phyloP scores from a whole-genome alignment of 2,888 invertebrate genomes.

The Lymantria monacha region DNA sequence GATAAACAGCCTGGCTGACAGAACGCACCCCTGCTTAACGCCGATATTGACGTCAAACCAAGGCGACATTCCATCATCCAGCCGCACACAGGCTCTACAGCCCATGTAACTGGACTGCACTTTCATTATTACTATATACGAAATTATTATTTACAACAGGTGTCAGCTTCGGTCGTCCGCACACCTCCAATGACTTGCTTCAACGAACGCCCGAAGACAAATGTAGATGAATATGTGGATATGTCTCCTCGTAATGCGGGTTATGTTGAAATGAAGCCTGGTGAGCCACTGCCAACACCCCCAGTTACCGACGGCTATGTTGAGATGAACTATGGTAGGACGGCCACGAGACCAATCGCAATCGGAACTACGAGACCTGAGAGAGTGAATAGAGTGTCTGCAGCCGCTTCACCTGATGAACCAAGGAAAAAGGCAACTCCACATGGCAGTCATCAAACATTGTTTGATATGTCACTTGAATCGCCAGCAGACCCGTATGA shows the following conservation, averaged over 20 bases:
- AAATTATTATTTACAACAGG: no score
- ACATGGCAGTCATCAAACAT: constrained; percentile 82
- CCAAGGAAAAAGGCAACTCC: constrained; percentile 64
- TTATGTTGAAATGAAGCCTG: constrained; percentile 84
- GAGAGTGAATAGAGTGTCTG: constrained; percentile 20
- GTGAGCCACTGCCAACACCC: constrained; percentile 32
- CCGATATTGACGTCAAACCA: no score
- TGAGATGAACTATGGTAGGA: constrained; percentile 72
- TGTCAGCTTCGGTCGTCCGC: constrained; percentile 26
- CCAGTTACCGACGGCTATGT: constrained; percentile 70
- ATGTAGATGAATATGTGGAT: constrained; percentile 73
- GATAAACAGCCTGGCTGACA: no score
- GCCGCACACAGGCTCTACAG: no score
- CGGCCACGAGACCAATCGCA: constrained; percentile 84
- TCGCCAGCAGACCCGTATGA: constrained; percentile 85
- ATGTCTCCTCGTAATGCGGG: constrained; percentile 75
- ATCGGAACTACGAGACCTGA: constrained; percentile 65
- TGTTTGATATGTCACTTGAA: constrained; percentile 86
- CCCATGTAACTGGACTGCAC: no score
- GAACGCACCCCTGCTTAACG: no score
- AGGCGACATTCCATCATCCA: no score
- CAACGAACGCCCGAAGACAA: constrained; percentile 39
- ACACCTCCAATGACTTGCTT: constrained; percentile 54
- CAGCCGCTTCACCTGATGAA: constrained; percentile 46
- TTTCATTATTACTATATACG: no score